Percentiles rank a stretch among this genome's conserved stretches.
phyloP scores from a whole-genome alignment of 2,113 vertebrate genomes.

The Aspidoscelis tigris region DNA sequence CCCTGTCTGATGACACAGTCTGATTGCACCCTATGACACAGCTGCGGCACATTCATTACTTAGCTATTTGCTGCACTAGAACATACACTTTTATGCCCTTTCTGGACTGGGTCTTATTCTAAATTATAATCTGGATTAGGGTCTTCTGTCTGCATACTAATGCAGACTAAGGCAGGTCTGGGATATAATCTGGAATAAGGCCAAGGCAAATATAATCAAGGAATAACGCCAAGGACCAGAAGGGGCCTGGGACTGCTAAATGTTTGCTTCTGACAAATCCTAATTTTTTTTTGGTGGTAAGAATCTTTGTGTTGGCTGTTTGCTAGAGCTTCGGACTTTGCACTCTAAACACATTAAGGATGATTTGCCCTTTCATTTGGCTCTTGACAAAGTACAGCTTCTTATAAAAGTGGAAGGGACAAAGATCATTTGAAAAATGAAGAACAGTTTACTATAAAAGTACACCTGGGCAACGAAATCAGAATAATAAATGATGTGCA shows the following conservation, averaged over 20 bases:
- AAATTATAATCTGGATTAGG: no score
- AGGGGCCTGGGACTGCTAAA: background rate
- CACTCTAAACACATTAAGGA: background rate
- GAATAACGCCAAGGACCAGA: no score
- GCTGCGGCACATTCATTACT: background rate
- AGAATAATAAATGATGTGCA: conserved; percentile 1
- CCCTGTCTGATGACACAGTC: no score
- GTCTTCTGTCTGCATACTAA: no score
- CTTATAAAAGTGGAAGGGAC: background rate
- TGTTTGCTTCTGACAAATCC: background rate
- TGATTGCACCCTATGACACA: background rate
- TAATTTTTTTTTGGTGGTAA: background rate
- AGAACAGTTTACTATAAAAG: conserved; percentile 13
- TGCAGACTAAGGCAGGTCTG: no score
- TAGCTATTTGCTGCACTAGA: background rate
- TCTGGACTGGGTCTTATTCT: no score
- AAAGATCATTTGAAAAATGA: background rate
- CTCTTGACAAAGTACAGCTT: background rate
- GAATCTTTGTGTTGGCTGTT: background rate
- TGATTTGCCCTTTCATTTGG: background rate
- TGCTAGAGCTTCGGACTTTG: background rate
- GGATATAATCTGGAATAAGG: no score
- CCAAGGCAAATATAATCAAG: no score
- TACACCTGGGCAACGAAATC: background rate
- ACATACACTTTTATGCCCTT: no score